These are phyloP conservation scores for Pinctada fucata DNA, from an alignment of 2,888 invertebrate genomes.

Conservation along the genomic window DNA sequence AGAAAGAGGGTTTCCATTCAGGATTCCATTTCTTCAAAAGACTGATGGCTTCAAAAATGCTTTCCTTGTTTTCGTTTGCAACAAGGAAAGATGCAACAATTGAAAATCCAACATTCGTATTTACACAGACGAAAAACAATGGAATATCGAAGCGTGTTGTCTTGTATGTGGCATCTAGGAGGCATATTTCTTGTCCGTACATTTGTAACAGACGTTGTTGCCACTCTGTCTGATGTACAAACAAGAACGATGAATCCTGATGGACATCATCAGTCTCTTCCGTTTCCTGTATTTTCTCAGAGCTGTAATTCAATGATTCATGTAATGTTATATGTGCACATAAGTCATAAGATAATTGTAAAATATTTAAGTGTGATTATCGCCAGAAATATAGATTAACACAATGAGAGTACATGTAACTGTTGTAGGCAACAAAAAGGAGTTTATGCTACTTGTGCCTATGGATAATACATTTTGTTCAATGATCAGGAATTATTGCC, in stretches of 20 bases:
- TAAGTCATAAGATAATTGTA: too few species aligned
- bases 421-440: too few species aligned
- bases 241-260: not conserved
- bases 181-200: slow-evolving; percentile 17
- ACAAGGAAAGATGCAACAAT: slow-evolving; percentile 11
- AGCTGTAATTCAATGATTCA: too few species aligned
- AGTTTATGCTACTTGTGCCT: too few species aligned
- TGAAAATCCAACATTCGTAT: slow-evolving; percentile 10
- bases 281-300: too few species aligned
- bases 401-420: too few species aligned
- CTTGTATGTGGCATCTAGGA: slow-evolving; percentile 23
- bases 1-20: not conserved
- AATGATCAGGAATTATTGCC: too few species aligned
- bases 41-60: slow-evolving; percentile 2
- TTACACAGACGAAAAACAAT: slow-evolving; percentile 20
- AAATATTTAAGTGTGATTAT: too few species aligned
- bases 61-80: slow-evolving; percentile 3
- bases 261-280: too few species aligned
- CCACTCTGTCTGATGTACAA: slow-evolving; percentile 16
- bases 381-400: too few species aligned
- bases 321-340: too few species aligned
- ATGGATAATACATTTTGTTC: too few species aligned
- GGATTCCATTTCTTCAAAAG: slow-evolving; percentile 17
- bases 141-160: slow-evolving; percentile 10
- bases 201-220: slow-evolving; percentile 3